Evolutionary conservation across 2,888 invertebrate genomes (phyloP), one percentile per base, ranked within the genome.

Genomic region (Spilarctia lutea): DNA sequence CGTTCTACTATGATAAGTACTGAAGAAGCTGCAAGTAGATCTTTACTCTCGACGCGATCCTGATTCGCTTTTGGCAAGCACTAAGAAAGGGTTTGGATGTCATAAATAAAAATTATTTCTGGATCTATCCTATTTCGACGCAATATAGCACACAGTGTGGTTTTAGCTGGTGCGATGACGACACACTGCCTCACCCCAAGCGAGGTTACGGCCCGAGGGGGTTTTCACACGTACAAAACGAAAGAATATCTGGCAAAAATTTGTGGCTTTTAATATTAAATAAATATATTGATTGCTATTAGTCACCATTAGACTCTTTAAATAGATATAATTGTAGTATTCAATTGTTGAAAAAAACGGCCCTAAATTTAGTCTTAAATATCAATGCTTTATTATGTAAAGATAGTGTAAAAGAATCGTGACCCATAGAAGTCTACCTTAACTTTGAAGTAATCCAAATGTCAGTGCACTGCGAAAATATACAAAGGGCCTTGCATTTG

Each of bases 361-460:
- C 16, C 11, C 16, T 16, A 30, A 30, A 30, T 8, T 30, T 30
- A 6, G 13, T 16, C 30, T 30, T 18, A 8, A 30, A 63, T 30
- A 63, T 30, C 39, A 11, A 39, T 39, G 39, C 39, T 11, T 39
- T 39, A 39, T 39, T 39, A 39, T 39, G 39, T 39, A 39, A 35
- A 11, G 11, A 11, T 39, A 27, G 60, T 60, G 60, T 60, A 60
- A 13, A 60, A 27, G 27, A 60, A 60, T 60, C 27, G 27, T 27
- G 60, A 63, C 63, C 63, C 63, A 63, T 18, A 18, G 30, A 63
- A 63, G 63, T 63, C 63, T 63, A 63, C 27, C 63, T 63, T 63
- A 63, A 30, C 7, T 63, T 63, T 16, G 30, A 30, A 18, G 30
- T 30, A 4, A 18, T 63, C 30, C 16, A 63, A 63, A 13, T 16